These are phyloP conservation scores for Pollenia labialis DNA, from an alignment of 2,888 invertebrate genomes.

Conservation along the genomic window DNA sequence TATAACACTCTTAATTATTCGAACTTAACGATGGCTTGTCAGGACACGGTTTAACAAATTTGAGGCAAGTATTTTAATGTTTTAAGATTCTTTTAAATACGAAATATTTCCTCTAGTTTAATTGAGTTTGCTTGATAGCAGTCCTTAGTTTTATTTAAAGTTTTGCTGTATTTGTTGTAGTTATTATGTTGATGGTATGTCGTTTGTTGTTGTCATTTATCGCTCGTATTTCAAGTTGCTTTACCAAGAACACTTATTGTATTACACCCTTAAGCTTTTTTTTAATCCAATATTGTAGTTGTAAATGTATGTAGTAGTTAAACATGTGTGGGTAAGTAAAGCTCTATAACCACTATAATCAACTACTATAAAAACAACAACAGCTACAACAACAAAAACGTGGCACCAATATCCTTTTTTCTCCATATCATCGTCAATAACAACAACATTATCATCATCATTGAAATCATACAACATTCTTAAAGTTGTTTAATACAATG, in stretches of 20 bases:
- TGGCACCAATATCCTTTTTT: constrained; percentile 16
- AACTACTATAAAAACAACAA: constrained; percentile 49
- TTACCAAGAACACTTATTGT: constrained; percentile 55
- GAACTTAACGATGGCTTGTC: too few species aligned
- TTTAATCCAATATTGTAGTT: background rate
- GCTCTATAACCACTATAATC: constrained; percentile 57
- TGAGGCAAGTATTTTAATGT: too few species aligned
- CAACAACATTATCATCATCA: constrained; percentile 10
- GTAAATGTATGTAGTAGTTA: background rate
- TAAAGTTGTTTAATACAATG: too few species aligned
- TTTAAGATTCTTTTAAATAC: background rate
- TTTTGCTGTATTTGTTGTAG: constrained; percentile 2
- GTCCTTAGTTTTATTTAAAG: background rate
- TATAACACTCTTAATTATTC: too few species aligned
- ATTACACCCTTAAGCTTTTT: constrained; percentile 51
- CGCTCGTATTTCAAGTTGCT: constrained; percentile 38
- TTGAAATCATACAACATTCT: constrained; percentile 30
- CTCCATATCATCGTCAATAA: constrained; percentile 5
- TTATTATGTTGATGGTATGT: constrained; percentile 7
- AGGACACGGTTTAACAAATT: too few species aligned
- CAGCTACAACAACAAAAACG: constrained; percentile 10
- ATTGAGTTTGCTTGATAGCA: background rate
- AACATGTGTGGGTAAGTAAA: constrained; percentile 12
- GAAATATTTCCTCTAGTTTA: background rate
- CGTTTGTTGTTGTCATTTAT: constrained; percentile 22